These are phyloP conservation scores for Pollenia griseotomentosa DNA, from an alignment of 2,888 invertebrate species.

Conservation along the genomic window DNA sequence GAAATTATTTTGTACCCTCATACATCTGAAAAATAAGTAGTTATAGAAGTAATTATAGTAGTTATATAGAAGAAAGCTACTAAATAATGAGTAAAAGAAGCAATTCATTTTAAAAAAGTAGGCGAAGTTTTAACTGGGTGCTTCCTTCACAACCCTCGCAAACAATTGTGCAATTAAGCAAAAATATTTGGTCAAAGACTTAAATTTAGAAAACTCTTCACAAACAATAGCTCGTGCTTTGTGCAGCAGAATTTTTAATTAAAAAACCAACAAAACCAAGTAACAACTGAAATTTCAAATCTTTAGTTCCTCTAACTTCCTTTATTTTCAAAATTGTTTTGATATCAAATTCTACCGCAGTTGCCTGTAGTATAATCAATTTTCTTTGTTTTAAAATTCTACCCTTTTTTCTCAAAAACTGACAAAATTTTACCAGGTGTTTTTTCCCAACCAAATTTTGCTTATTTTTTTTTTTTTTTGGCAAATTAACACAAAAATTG, in stretches of 20 bases:
- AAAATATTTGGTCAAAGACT: not conserved
- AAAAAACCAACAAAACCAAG: slow-evolving; percentile 12
- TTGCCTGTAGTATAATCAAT: slow-evolving; percentile 46
- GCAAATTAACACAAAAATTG: slow-evolving; percentile 58
- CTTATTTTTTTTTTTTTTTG: slow-evolving; percentile 36
- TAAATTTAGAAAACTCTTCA: not conserved
- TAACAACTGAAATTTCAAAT: slow-evolving; percentile 10
- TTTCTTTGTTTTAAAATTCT: slow-evolving; percentile 49
- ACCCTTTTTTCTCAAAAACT: slow-evolving; percentile 57
- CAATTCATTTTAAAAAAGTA: too few species aligned
- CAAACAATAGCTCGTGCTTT: slow-evolving; percentile 56
- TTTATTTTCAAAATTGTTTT: slow-evolving; percentile 27
- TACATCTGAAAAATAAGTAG: too few species aligned
- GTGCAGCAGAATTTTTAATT: slow-evolving; percentile 12
- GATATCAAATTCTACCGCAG: slow-evolving; percentile 9
- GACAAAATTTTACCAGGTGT: slow-evolving; percentile 68
- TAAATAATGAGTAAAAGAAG: too few species aligned
- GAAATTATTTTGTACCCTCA: too few species aligned
- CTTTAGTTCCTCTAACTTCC: slow-evolving; percentile 47
- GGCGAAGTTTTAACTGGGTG: too few species aligned
- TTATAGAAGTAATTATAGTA: too few species aligned
- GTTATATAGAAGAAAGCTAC: too few species aligned
- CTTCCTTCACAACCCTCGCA: slow-evolving; percentile 1
- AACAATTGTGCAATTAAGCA: not conserved
- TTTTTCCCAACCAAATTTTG: not conserved